These are phyloP conservation scores for Carlito syrichta DNA, from an alignment of 2,113 vertebrate species.

Conservation along the genomic window DNA sequence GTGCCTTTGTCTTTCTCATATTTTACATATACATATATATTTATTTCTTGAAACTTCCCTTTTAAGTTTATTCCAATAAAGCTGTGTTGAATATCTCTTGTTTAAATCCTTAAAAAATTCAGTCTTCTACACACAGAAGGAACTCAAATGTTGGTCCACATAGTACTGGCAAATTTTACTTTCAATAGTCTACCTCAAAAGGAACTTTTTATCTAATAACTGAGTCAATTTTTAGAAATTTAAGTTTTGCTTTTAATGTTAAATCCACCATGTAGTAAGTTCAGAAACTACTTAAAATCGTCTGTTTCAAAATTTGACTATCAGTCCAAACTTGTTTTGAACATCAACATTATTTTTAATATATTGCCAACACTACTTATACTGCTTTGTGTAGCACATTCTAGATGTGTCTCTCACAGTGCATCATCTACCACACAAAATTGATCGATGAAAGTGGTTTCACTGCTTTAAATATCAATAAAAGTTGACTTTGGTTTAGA, in stretches of 20 bases:
- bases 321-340: slow-evolving; percentile 13
- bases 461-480: slow-evolving; percentile 62
- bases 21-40: background rate
- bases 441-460: slow-evolving; percentile 49
- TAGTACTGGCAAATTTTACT: background rate
- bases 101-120: background rate
- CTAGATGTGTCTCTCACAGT: slow-evolving; percentile 30
- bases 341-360: slow-evolving; percentile 4
- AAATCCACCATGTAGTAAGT: background rate
- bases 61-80: background rate
- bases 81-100: background rate
- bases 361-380: slow-evolving; percentile 1
- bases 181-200: background rate
- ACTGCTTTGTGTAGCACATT: slow-evolving; percentile 5
- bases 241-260: background rate
- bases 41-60: background rate
- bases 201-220: background rate
- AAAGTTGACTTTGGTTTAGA: slow-evolving; percentile 63
- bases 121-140: background rate
- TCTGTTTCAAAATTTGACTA: background rate
- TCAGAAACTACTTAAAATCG: background rate
- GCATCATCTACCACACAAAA: slow-evolving; percentile 43
- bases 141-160: background rate
- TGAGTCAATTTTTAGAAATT: background rate
- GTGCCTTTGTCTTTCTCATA: background rate